These are phyloP conservation scores for Caenorhabditis zanzibari DNA, from an alignment of 2,888 invertebrate species.

Conservation along the genomic window DNA sequence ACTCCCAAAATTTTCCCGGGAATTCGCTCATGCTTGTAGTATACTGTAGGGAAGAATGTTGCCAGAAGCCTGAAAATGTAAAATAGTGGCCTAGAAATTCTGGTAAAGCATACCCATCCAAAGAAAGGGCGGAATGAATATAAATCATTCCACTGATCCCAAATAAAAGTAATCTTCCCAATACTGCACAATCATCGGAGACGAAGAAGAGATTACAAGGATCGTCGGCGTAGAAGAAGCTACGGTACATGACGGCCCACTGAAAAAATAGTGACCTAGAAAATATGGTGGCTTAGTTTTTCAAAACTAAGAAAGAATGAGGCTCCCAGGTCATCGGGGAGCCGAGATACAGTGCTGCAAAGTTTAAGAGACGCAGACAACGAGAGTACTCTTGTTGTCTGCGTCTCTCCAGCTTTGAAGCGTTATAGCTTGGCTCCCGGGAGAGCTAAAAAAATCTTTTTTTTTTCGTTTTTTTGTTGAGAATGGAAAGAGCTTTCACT, in stretches of 20 bases:
- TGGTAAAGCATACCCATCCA: conserved; percentile 36
- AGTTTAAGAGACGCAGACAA: no score
- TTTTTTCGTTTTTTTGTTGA: no score
- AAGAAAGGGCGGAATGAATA: conserved; percentile 45
- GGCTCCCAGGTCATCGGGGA: no score
- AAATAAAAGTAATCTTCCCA: conserved; percentile 13
- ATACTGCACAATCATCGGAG: conserved; percentile 24
- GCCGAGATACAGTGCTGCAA: no score
- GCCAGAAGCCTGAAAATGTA: conserved; percentile 30
- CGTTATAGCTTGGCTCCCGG: no score
- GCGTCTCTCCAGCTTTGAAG: no score
- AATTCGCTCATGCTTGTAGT: conserved; percentile 14
- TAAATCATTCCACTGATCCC: conserved; percentile 52
- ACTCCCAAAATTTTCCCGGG: conserved; percentile 26
- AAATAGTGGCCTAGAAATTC: background rate
- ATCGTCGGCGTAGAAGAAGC: conserved; percentile 57
- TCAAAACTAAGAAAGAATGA: no score
- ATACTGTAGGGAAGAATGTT: conserved; percentile 31
- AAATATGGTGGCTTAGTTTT: background rate
- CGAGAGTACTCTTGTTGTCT: no score
- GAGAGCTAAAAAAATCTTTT: no score
- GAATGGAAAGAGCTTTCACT: no score
- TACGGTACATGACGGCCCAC: conserved; percentile 53
- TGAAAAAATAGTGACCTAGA: conserved; percentile 16
- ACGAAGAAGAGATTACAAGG: conserved; percentile 50